Evolutionary conservation across 2,113 vertebrate species (phyloP).

Genomic region (Nothocercus nigrocapillus): DNA sequence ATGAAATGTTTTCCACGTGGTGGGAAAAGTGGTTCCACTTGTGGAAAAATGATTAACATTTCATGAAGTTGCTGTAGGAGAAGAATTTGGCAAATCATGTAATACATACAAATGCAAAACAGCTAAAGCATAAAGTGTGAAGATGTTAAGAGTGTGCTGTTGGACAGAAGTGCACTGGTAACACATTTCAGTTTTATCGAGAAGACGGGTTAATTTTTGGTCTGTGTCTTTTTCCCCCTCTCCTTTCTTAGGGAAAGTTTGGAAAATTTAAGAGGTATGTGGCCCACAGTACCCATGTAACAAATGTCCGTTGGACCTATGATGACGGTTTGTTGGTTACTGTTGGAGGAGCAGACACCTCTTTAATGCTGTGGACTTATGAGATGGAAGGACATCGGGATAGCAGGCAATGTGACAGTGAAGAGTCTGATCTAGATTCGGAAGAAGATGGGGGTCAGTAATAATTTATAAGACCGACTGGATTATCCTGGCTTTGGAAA

Average conservation of each 20-base stretch:
- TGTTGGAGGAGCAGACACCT: constrained; percentile 91
- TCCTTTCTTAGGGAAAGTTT: constrained; percentile 88
- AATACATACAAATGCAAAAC: neutral
- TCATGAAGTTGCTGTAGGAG: neutral
- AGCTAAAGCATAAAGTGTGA: neutral
- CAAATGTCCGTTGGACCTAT: constrained; percentile 93
- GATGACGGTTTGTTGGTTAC: constrained; percentile 93
- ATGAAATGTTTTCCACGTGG: neutral
- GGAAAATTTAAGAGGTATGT: constrained; percentile 96
- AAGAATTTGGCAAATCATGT: neutral
- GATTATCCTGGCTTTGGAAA: neutral
- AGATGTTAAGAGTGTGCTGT: neutral
- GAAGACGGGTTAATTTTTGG: neutral
- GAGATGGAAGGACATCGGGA: constrained; percentile 89
- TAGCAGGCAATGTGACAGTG: constrained; percentile 90
- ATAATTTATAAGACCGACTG: neutral
- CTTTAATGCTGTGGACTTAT: constrained; percentile 95
- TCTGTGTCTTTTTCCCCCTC: neutral
- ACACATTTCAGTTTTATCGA: neutral
- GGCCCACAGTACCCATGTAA: constrained; percentile 96
- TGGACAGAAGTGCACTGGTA: neutral
- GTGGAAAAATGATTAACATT: neutral
- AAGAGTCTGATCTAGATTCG: constrained; percentile 96
- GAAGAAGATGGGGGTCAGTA: constrained; percentile 94
- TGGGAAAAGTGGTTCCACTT: neutral